A percentile compares a stretch with the other conserved stretches of the same genome.
phyloP scores from a whole-genome alignment of 2,797 vertebrate species.

The Molossus molossus region DNA sequence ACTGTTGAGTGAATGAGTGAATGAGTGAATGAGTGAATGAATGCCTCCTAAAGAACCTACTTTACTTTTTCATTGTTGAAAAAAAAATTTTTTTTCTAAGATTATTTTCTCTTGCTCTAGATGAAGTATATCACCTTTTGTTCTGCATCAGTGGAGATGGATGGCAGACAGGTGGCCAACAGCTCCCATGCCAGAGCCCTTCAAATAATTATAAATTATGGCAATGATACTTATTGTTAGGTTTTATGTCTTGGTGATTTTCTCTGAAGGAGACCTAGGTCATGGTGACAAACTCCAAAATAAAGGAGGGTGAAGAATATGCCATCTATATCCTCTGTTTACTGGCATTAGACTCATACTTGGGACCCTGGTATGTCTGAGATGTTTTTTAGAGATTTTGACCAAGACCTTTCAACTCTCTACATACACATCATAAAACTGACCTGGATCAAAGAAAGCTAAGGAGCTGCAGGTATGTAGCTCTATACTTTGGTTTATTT shows the following conservation, averaged over 20 bases:
- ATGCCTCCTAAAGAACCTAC: not conserved
- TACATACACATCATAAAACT: not conserved
- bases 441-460: not conserved
- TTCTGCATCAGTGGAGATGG: not conserved
- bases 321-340: not conserved
- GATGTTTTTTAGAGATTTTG: not conserved
- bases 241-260: not conserved
- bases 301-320: not conserved
- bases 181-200: conserved; percentile 4
- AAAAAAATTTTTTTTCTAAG: not conserved
- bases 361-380: not conserved
- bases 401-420: not conserved
- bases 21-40: not conserved
- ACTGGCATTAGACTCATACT: not conserved
- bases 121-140: not conserved
- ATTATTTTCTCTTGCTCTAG: conserved; percentile 24
- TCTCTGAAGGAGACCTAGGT: conserved; percentile 42
- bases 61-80: not conserved
- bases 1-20: not conserved
- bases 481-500: not conserved
- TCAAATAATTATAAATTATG: conserved; percentile 48
- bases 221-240: not conserved
- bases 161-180: not conserved
- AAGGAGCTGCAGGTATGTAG: not conserved
- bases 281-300: conserved; percentile 14